These are phyloP conservation scores for Pachymerium ferrugineum DNA, from an alignment of 2,888 invertebrate genomes.

Conservation along the genomic window DNA sequence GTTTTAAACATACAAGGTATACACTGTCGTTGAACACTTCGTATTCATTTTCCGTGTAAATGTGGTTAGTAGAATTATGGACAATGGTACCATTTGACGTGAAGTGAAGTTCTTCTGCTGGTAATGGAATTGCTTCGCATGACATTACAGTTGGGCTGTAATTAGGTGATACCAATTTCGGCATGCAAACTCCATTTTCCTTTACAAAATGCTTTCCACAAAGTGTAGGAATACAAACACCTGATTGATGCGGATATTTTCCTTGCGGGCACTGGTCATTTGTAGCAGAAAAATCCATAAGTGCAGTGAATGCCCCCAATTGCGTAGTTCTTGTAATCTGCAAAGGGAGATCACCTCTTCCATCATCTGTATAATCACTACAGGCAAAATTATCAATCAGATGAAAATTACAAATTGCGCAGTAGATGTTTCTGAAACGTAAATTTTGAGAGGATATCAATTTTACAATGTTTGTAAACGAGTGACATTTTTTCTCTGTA, in stretches of 20 bases:
- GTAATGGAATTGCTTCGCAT: neutral
- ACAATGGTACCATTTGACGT: neutral
- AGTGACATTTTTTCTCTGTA: neutral
- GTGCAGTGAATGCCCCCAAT: neutral
- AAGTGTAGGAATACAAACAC: neutral
- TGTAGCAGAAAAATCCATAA: neutral
- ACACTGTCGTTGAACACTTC: slow-evolving; percentile 12
- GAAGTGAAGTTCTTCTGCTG: neutral
- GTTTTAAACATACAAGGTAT: no score
- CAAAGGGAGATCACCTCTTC: no score
- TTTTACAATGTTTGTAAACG: neutral
- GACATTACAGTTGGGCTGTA: neutral
- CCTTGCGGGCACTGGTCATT: neutral
- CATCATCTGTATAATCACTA: neutral
- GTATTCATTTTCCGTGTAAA: neutral
- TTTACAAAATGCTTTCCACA: neutral
- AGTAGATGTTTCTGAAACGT: slow-evolving; percentile 50
- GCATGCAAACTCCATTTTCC: neutral
- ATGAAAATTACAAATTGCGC: slow-evolving; percentile 49
- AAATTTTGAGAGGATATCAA: slow-evolving; percentile 29
- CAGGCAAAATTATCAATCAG: neutral
- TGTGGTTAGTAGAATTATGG: neutral
- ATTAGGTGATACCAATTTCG: neutral
- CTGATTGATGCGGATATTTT: neutral
- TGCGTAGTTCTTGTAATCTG: neutral